Base-by-base conservation (phyloP, 2,113 vertebrate species). In the Lepus europaeus region DNA sequence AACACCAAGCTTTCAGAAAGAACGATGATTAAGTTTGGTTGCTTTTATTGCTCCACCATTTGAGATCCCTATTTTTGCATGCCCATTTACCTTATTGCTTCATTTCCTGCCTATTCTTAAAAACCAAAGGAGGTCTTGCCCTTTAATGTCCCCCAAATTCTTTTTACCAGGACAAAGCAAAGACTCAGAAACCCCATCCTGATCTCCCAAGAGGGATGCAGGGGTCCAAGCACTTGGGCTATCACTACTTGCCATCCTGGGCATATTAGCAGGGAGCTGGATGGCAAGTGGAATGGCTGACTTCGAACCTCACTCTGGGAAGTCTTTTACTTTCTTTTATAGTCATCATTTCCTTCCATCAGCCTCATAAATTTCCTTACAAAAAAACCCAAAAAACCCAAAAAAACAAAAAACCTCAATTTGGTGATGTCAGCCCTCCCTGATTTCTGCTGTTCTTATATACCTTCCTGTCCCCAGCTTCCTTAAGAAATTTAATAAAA, bases 401-500 rank as follows among this genome's bases (percentile, higher is more conserved):
- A 36, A 36, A 36, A 4, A 45, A 53, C 5, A 85, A 56, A 95
- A 78, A 81, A 68, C 13, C 19, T 79, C 36, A 83, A 36, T 8
- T 95, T 89, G 3, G 11, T 81, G n/a, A 79, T 36, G 6, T 1
- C 9, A 72, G 2, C 10, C 3, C 92, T 92, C 69, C 7, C 20
- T 84, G 22, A 91, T 89, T 90, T 90, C 10, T 33, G 0, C 3
- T 85, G 33, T 39, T 77, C 2, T 70, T 22, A 45, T 1, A 73
- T 49, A 29, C 4, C 45, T 79, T n/a, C 3, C 3, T 3, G 2
- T 20, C 33, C 4, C 10, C 17, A 3, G 39, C 63, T 36, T 61
- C 29, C 31, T 87, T 77, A 72, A 27, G 70, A 85, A 51, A 87
- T 68, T 70, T 72, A 77, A 39, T 78, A 12, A 77, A 95, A 93